Evolutionary conservation across 1,140 invertebrate genomes (phyloP).

Genomic region (Asobara japonica): DNA sequence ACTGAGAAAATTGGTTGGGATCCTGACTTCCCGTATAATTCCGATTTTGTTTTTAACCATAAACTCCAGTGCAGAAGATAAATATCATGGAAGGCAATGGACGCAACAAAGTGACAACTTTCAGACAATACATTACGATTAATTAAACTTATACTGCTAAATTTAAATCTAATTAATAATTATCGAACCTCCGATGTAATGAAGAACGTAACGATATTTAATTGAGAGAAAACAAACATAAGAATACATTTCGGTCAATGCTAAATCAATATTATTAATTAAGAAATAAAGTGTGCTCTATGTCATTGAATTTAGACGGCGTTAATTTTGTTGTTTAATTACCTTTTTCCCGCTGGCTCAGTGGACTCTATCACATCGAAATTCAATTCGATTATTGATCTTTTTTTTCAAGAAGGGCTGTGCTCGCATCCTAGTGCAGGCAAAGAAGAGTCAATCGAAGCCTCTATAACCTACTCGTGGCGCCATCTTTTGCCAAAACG

Average conservation of each 20-base stretch:
- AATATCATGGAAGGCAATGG: conserved; percentile 52
- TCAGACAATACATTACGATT: conserved; percentile 66
- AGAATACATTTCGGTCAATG: conserved; percentile 58
- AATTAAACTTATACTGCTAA: conserved; percentile 63
- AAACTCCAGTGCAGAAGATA: conserved; percentile 38
- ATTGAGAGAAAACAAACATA: conserved; percentile 10
- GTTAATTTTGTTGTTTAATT: neutral
- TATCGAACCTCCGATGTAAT: conserved; percentile 52
- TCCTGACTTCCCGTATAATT: neutral
- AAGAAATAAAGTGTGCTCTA: conserved; percentile 66
- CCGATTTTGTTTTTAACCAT: conserved; percentile 19
- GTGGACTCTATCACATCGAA: neutral
- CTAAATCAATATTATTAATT: conserved; percentile 64
- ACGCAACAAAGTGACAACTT: conserved; percentile 63
- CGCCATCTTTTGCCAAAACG: no score
- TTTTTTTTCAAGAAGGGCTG: no score
- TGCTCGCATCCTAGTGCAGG: no score
- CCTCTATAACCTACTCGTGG: no score
- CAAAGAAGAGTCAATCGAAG: no score
- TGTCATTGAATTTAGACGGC: conserved; percentile 49
- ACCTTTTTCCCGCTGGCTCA: neutral
- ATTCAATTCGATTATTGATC: no score
- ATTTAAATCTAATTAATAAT: conserved; percentile 46
- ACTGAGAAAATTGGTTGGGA: no score
- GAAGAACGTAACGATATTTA: conserved; percentile 52